These are phyloP conservation scores for Nipponacmea schrenckii DNA, from an alignment of 2,888 invertebrate species.

Conservation along the genomic window DNA sequence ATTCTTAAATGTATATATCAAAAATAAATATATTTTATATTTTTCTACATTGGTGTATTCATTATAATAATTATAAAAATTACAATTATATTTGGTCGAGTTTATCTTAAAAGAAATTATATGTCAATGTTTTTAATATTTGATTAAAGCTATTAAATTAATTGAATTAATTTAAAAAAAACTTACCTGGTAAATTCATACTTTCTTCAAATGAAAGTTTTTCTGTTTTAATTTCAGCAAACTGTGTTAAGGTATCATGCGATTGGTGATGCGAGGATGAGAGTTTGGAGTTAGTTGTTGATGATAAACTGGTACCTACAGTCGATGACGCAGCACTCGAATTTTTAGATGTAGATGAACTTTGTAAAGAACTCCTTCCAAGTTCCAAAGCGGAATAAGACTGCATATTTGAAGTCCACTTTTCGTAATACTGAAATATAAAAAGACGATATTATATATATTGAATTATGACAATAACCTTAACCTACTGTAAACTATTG, in stretches of 20 bases:
- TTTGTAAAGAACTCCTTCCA: background rate
- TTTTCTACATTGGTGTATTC: too few species aligned
- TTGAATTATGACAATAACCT: background rate
- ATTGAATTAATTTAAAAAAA: background rate
- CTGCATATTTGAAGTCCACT: conserved; percentile 5
- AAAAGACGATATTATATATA: background rate
- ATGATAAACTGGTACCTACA: background rate
- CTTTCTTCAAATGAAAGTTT: conserved; percentile 5
- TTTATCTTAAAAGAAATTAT: too few species aligned
- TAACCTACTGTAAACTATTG: too few species aligned
- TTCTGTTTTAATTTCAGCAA: conserved; percentile 4
- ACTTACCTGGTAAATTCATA: conserved; percentile 2
- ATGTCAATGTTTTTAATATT: too few species aligned
- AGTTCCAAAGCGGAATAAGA: background rate
- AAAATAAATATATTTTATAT: too few species aligned
- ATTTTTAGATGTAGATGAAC: background rate
- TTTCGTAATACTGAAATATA: background rate
- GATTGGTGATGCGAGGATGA: background rate
- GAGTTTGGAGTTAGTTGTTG: background rate
- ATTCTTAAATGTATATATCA: too few species aligned
- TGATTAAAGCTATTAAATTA: too few species aligned
- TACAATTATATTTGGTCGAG: too few species aligned
- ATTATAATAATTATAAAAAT: too few species aligned
- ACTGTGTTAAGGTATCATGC: background rate
- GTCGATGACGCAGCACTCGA: background rate